Evolutionary conservation across 2,113 vertebrate genomes (phyloP), one percentile per base, ranked within the genome.

Genomic region (Bombycilla garrulus): DNA sequence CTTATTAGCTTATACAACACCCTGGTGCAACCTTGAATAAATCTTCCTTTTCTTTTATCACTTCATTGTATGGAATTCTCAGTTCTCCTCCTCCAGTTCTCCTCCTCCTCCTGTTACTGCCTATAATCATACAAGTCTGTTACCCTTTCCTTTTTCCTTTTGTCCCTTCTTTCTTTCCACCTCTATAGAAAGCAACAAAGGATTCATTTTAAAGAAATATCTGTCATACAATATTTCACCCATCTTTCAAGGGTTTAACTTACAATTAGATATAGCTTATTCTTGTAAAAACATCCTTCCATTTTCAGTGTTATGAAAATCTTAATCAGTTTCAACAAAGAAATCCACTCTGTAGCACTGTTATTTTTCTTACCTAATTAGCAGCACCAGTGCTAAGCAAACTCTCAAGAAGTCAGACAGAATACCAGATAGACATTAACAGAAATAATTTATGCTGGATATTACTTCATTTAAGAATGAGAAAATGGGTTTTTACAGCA

Each of bases 1-100:
- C 50, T 66, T 89, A 92, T 21, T 51, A 82, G 22, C 60, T 91
- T 92, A 86, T 74, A 88, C 92, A 94, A 86, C 20, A 90, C 56
- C 48, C 58, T 65, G 79, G 61, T 77, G 61, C 56, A 93, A 83
- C 60, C 81, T 81, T 95, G 79, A 85, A 91, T 85, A 91, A 77
- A 88, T 90, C 44, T 95, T 85, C 66, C 36, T 62, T 73, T 42
- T 47, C 58, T 93, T 81, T 84, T 66, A 70, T 88, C 36, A 74
- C 60, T 86, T 74, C 4, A 18, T 38, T 81, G 48, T 53, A 53
- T 25, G 69, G 54, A 62, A 81, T 45, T 91, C 29, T 70, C 33
- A 65, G 22, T 62, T 94, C 42, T 58, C 8, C 12, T 12, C 10
- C 11, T 11, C 28, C 33, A 65, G 24, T 62, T 94, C 42, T 58